Evolutionary conservation across 2,113 vertebrate species (phyloP).

Genomic region (Aegithalos caudatus): DNA sequence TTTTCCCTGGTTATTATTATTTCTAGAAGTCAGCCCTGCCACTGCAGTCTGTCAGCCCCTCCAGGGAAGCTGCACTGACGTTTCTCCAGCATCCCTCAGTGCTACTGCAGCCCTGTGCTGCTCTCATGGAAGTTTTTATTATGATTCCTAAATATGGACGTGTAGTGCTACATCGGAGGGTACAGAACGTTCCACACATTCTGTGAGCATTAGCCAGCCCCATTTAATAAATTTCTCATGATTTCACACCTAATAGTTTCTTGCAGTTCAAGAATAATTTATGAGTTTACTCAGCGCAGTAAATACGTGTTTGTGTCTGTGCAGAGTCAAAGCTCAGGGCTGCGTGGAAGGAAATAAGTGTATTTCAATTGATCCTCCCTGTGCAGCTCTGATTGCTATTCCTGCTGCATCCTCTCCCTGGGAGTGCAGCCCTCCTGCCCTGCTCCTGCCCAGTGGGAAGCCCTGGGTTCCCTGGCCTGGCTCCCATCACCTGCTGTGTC

Average conservation of each 20-base stretch:
- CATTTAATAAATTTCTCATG: neutral
- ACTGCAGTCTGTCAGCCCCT: neutral
- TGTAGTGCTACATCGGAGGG: accelerated
- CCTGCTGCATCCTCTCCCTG: neutral
- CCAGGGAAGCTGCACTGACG: neutral
- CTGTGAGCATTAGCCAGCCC: neutral
- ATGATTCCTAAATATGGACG: neutral
- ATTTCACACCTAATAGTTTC: neutral
- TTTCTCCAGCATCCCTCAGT: neutral
- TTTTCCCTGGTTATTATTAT: too few species aligned
- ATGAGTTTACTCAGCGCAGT: neutral
- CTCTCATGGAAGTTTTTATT: accelerated
- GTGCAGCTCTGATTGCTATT: neutral
- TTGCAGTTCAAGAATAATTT: neutral
- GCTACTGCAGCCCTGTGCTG: neutral
- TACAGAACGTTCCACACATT: neutral
- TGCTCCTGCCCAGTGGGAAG: neutral
- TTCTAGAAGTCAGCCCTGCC: too few species aligned
- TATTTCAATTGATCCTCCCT: neutral
- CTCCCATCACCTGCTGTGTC: accelerated
- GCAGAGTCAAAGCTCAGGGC: neutral
- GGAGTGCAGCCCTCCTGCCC: neutral
- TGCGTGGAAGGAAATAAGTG: neutral
- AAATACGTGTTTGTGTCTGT: neutral
- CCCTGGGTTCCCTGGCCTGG: neutral